Percentiles rank a stretch among this genome's conserved stretches.
These are phyloP conservation scores for Ataeniobius toweri DNA, from an alignment of 2,797 vertebrate species.

Conservation along the genomic window DNA sequence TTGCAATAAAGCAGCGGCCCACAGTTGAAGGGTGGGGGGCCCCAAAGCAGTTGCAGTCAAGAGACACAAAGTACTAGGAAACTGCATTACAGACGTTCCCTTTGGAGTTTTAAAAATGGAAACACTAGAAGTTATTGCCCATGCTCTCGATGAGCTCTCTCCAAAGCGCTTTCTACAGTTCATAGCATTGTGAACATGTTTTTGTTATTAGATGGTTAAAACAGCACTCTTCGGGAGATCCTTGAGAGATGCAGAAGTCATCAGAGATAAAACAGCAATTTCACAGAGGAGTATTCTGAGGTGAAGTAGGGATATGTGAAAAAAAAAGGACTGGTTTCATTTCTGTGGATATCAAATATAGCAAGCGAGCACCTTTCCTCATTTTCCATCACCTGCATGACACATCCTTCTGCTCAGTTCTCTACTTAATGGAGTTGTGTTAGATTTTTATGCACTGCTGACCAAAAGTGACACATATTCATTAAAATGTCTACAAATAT, in stretches of 20 bases:
- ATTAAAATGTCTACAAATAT: neutral
- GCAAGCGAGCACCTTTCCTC: conserved; percentile 9
- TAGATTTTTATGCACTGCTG: neutral
- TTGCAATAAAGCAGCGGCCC: conserved; percentile 60
- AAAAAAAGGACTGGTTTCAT: conserved; percentile 45
- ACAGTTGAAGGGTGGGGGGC: conserved; percentile 43
- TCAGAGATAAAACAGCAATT: conserved; percentile 50
- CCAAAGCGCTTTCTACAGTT: conserved; percentile 59
- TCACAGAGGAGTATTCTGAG: conserved; percentile 31
- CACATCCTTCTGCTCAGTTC: conserved; percentile 17
- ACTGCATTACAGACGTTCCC: conserved; percentile 69
- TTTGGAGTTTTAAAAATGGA: conserved; percentile 74
- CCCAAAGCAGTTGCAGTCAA: conserved; percentile 35
- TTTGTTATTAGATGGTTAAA: conserved; percentile 45
- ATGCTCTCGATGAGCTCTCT: conserved; percentile 42
- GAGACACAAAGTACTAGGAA: conserved; percentile 65
- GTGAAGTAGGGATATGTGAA: conserved; percentile 36
- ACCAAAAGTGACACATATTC: conserved; percentile 14
- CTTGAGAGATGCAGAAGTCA: conserved; percentile 39
- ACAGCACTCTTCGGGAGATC: conserved; percentile 26
- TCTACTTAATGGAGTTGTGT: conserved; percentile 22
- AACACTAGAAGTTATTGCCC: conserved; percentile 58
- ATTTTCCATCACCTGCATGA: conserved; percentile 14
- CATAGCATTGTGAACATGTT: conserved; percentile 46
- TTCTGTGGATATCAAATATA: conserved; percentile 26